Conservation (phyloP, 2,797 vertebrate species). For the Catamblyrhynchus diadema region DNA sequence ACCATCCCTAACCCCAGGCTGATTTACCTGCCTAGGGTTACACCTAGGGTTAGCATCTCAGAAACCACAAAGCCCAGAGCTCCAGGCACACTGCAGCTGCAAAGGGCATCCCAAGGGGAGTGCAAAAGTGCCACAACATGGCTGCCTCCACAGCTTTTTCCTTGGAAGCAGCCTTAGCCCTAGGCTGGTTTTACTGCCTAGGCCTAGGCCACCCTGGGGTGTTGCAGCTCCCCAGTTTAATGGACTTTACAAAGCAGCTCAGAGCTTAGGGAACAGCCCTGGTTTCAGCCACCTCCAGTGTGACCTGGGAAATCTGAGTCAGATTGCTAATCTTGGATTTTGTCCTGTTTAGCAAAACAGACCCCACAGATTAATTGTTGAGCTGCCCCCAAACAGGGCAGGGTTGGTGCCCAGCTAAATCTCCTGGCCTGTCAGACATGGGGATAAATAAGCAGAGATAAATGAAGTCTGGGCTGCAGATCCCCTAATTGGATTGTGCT, state of each 20-base stretch:
- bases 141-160: fast-evolving
- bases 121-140: neutral
- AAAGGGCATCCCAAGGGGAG: neutral
- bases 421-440: constrained; percentile 41
- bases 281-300: constrained; percentile 3
- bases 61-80: no score
- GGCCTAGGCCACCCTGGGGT: neutral
- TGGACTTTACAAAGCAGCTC: constrained; percentile 14
- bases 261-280: neutral
- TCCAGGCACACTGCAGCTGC: no score
- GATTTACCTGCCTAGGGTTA: no score
- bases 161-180: neutral
- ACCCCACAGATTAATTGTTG: constrained; percentile 11
- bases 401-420: constrained; percentile 23
- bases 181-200: neutral
- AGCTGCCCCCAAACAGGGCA: neutral
- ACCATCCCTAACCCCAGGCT: no score
- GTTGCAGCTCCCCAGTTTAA: neutral
- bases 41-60: no score
- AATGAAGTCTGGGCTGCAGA: constrained; percentile 46
- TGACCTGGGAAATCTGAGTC: constrained; percentile 15
- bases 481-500: constrained; percentile 57
- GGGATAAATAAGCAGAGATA: constrained; percentile 46
- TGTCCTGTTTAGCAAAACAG: constrained; percentile 46
- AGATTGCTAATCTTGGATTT: constrained; percentile 53